Evolutionary conservation across 1,140 invertebrate species (phyloP).

Genomic region (Eurosta solidaginis): DNA sequence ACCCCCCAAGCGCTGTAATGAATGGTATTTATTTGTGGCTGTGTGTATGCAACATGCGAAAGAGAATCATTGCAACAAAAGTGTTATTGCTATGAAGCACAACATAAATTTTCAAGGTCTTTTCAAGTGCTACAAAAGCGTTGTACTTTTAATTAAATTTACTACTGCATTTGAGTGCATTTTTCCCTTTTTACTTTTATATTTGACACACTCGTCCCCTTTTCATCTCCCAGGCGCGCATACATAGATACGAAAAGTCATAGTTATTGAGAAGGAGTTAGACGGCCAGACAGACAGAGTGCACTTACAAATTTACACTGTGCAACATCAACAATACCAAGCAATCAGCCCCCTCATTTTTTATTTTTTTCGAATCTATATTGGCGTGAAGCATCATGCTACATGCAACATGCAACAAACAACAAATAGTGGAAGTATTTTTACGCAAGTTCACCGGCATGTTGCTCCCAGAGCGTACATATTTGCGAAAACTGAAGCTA

Average conservation of each 20-base stretch:
- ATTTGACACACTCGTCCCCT: neutral
- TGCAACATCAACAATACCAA: neutral
- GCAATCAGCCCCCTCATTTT: conserved; percentile 14
- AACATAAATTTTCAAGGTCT: conserved; percentile 21
- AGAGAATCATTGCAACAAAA: too few relatives aligned
- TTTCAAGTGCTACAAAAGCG: conserved; percentile 1
- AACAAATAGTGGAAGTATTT: neutral
- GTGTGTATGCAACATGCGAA: too few relatives aligned
- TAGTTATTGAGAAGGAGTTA: neutral
- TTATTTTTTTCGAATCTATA: conserved; percentile 10
- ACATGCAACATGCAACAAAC: neutral
- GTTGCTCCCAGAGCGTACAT: neutral
- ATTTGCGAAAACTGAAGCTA: neutral
- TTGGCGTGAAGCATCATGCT: too few relatives aligned
- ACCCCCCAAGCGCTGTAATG: too few relatives aligned
- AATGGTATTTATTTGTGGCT: too few relatives aligned
- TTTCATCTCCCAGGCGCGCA: neutral
- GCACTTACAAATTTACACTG: neutral
- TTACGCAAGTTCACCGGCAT: neutral
- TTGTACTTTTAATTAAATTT: conserved; percentile 25
- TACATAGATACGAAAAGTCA: neutral
- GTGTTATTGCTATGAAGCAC: neutral
- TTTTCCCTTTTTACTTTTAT: conserved; percentile 18
- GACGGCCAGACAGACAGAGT: neutral
- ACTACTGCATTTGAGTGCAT: neutral